Percentiles rank a stretch among this genome's conserved stretches.
Conservation (phyloP, 2,888 invertebrate species). For the Chirona hameri region DNA sequence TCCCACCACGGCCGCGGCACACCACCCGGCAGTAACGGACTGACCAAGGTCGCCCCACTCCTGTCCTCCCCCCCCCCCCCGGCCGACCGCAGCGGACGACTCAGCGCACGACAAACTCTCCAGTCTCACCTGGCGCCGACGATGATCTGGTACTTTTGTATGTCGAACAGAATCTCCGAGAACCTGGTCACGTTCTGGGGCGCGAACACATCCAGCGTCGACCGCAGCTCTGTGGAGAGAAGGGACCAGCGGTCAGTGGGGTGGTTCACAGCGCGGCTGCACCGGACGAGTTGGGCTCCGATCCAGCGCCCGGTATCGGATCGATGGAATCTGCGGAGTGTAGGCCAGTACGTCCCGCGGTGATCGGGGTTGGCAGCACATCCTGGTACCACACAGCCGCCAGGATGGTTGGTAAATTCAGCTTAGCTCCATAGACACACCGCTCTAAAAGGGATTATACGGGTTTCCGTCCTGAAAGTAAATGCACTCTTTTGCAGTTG, state of each 20-base stretch:
- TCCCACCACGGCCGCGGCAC: not conserved
- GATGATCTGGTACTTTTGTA: slow-evolving; percentile 78
- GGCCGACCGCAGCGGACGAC: not conserved
- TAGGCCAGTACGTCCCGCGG: not conserved
- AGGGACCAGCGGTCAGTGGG: not conserved
- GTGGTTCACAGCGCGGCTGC: not conserved
- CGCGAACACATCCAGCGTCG: slow-evolving; percentile 62
- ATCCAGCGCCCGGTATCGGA: not conserved
- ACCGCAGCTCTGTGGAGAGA: slow-evolving; percentile 58
- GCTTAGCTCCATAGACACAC: too few species aligned
- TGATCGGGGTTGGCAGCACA: not conserved
- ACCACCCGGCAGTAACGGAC: not conserved
- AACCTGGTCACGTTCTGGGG: slow-evolving; percentile 70
- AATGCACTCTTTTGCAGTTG: too few species aligned
- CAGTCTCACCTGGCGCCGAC: slow-evolving; percentile 71
- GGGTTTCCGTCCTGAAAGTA: too few species aligned
- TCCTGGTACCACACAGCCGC: too few species aligned
- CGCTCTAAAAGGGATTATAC: too few species aligned
- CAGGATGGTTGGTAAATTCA: too few species aligned
- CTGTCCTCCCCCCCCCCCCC: slow-evolving; percentile 1
- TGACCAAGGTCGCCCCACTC: slow-evolving; percentile 31
- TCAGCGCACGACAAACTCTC: not conserved
- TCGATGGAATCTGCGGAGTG: not conserved
- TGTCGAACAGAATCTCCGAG: slow-evolving; percentile 81
- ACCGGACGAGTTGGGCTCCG: not conserved